phyloP scores from a whole-genome alignment of 1,140 invertebrate genomes.

The Drosophila nikananu region DNA sequence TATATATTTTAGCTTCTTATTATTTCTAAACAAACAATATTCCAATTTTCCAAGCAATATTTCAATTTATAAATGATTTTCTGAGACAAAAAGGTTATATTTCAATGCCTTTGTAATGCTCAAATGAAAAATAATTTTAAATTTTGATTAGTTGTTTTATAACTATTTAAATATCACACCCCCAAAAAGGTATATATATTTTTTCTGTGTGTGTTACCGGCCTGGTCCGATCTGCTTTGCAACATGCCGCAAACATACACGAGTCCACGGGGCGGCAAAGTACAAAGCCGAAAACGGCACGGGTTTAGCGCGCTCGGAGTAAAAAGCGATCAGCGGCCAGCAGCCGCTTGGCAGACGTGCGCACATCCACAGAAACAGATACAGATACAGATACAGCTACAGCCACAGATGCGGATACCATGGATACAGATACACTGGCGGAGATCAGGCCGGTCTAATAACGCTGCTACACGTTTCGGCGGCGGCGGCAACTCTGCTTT shows the following conservation, averaged over 20 bases:
- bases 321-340: conserved; percentile 75
- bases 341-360: conserved; percentile 69
- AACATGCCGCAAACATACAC: conserved; percentile 77
- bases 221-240: conserved; percentile 66
- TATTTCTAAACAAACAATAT: too few species aligned
- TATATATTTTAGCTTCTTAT: background rate
- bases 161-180: background rate
- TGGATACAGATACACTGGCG: conserved; percentile 18
- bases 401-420: conserved; percentile 27
- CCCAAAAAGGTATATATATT: background rate
- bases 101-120: too few species aligned
- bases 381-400: conserved; percentile 23
- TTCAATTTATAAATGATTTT: background rate
- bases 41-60: background rate
- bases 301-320: conserved; percentile 85
- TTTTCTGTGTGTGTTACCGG: conserved; percentile 42
- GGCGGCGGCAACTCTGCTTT: conserved; percentile 59
- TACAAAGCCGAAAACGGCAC: conserved; percentile 85
- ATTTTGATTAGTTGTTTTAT: background rate
- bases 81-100: background rate
- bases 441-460: conserved; percentile 69
- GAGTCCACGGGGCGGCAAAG: conserved; percentile 70
- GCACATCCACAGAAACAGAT: conserved; percentile 68
- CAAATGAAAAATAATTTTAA: too few species aligned
- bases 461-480: conserved; percentile 73